phyloP scores from a whole-genome alignment of 2,113 vertebrate species.

The Mormyrus lacerda region DNA sequence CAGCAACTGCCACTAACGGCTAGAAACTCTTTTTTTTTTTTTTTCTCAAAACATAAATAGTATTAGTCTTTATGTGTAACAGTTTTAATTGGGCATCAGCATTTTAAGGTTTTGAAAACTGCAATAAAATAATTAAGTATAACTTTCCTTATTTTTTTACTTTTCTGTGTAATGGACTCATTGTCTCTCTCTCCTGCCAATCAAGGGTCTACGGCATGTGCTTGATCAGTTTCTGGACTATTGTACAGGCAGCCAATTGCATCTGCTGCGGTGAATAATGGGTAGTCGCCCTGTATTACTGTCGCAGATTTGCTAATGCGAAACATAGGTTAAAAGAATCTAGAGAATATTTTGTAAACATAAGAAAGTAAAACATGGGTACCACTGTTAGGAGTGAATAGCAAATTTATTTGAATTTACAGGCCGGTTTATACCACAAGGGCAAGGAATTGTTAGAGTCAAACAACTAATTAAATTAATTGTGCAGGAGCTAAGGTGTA shows the following conservation, averaged over 20 bases:
- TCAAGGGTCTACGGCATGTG: background rate
- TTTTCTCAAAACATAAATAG: background rate
- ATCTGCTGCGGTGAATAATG: background rate
- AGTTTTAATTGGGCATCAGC: background rate
- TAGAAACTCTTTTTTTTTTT: background rate
- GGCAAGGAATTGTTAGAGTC: constrained; percentile 7
- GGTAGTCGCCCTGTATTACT: background rate
- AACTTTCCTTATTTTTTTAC: background rate
- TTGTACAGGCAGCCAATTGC: background rate
- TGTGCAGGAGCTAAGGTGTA: background rate
- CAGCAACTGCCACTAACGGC: background rate
- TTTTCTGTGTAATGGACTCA: background rate
- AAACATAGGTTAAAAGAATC: background rate
- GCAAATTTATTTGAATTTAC: background rate
- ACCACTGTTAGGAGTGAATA: background rate
- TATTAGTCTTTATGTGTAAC: background rate
- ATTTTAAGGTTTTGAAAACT: background rate
- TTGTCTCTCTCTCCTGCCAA: background rate
- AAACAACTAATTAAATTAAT: background rate
- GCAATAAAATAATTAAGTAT: background rate
- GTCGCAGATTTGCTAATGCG: background rate
- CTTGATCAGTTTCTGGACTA: background rate
- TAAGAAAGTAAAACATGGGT: background rate
- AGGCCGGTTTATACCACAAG: background rate
- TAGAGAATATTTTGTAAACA: background rate